A percentile compares a stretch with the other conserved stretches of the same genome.
Conservation (phyloP, 2,888 invertebrate species). For the Rhabditoides inermis region DNA sequence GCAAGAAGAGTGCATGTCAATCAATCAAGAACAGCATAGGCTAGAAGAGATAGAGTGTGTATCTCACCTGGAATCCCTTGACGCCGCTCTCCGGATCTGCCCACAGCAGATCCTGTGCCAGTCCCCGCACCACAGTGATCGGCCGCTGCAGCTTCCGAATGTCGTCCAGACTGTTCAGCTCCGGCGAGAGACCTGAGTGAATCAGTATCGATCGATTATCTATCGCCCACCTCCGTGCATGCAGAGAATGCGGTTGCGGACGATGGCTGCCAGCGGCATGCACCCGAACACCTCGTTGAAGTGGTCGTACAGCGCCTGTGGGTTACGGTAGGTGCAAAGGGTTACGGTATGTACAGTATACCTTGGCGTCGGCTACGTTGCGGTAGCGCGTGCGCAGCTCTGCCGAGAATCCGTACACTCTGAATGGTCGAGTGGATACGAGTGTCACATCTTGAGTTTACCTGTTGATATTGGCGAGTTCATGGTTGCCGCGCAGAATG, state of each 20-base stretch:
- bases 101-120: slow-evolving; percentile 37
- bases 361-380: slow-evolving; percentile 5
- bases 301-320: slow-evolving; percentile 20
- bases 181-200: slow-evolving; percentile 24
- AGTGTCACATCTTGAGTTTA: slow-evolving; percentile 5
- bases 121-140: slow-evolving; percentile 4
- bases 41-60: neutral
- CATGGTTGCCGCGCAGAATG: slow-evolving; percentile 43
- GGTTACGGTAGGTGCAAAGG: no score
- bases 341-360: no score
- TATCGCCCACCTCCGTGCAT: slow-evolving; percentile 28
- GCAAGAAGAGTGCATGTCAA: no score
- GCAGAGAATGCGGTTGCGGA: slow-evolving; percentile 33
- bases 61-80: slow-evolving; percentile 15
- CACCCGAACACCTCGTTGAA: slow-evolving; percentile 41
- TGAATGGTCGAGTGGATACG: slow-evolving; percentile 12
- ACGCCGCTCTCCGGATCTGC: slow-evolving; percentile 28
- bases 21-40: neutral
- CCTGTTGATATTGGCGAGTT: slow-evolving; percentile 39
- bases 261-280: slow-evolving; percentile 40
- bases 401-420: slow-evolving; percentile 33
- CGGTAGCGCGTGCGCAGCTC: slow-evolving; percentile 24
- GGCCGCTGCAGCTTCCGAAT: slow-evolving; percentile 31
- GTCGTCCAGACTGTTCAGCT: slow-evolving; percentile 32
- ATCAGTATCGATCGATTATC: neutral